Conservation (phyloP, 2,113 vertebrate genomes). For the Trogon surrucura region DNA sequence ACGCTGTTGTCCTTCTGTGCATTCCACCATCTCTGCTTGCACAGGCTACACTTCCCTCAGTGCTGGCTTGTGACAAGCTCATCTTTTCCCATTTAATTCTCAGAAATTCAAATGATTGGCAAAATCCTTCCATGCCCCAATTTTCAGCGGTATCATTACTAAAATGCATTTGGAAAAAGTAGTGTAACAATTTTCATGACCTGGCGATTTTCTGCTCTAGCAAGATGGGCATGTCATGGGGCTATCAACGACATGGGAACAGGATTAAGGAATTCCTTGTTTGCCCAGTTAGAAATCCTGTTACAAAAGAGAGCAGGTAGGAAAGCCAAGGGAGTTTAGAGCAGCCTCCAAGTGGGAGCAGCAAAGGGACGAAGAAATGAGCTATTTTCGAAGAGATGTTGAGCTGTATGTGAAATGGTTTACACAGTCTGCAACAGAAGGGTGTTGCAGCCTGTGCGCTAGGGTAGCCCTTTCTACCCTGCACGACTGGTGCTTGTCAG, state of each 20-base stretch:
- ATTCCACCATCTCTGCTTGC: background rate
- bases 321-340: background rate
- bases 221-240: background rate
- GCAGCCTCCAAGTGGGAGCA: background rate
- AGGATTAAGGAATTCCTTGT: background rate
- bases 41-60: background rate
- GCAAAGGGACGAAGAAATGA: background rate
- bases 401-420: background rate
- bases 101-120: background rate
- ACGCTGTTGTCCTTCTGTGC: background rate
- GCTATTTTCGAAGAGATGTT: background rate
- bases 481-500: background rate
- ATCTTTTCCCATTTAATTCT: background rate
- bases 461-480: background rate
- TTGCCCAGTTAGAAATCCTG: background rate
- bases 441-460: background rate
- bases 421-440: background rate
- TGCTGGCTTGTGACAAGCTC: background rate
- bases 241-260: background rate
- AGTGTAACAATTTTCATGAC: background rate
- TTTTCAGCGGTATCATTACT: background rate
- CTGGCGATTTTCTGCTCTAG: background rate
- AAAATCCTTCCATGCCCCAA: rapidly evolving
- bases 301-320: background rate
- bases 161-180: background rate